Percentiles rank a stretch among this genome's conserved stretches.
Conservation (phyloP, 2,113 vertebrate species). For the Campylorhamphus procurvoides region DNA sequence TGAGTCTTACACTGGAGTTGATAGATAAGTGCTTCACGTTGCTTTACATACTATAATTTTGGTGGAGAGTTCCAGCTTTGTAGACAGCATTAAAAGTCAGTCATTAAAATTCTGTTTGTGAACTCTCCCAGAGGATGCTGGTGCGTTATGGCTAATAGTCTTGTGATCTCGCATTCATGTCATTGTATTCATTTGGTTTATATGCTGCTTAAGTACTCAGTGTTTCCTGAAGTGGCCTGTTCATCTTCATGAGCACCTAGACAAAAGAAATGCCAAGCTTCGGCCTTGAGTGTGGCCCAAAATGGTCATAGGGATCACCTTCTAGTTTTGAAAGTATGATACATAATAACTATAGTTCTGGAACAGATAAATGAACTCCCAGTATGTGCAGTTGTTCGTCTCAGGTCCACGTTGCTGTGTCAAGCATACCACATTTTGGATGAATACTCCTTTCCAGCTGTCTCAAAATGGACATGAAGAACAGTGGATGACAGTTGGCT, state of each 20-base stretch:
- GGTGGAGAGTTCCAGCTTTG: not conserved
- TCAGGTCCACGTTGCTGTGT: not conserved
- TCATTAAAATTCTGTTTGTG: not conserved
- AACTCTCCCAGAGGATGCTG: not conserved
- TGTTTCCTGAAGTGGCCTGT: not conserved
- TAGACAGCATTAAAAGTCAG: not conserved
- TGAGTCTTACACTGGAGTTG: not conserved
- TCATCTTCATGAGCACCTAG: not conserved
- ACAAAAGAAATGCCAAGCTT: not conserved
- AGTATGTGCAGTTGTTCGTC: not conserved
- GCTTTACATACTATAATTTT: not conserved
- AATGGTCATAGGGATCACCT: not conserved
- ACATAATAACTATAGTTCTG: not conserved
- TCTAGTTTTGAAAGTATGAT: not conserved
- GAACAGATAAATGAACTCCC: not conserved
- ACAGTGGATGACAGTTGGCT: not conserved
- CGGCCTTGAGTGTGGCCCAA: not conserved
- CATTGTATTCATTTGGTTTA: not conserved
- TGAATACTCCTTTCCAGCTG: not conserved
- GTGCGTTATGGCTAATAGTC: not conserved
- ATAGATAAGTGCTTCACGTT: not conserved
- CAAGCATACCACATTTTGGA: not conserved
- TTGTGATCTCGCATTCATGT: not conserved
- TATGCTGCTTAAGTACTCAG: not conserved
- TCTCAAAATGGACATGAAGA: not conserved